These are phyloP conservation scores for Chaenodraco wilsoni DNA, from an alignment of 2,797 vertebrate genomes.

Conservation along the genomic window DNA sequence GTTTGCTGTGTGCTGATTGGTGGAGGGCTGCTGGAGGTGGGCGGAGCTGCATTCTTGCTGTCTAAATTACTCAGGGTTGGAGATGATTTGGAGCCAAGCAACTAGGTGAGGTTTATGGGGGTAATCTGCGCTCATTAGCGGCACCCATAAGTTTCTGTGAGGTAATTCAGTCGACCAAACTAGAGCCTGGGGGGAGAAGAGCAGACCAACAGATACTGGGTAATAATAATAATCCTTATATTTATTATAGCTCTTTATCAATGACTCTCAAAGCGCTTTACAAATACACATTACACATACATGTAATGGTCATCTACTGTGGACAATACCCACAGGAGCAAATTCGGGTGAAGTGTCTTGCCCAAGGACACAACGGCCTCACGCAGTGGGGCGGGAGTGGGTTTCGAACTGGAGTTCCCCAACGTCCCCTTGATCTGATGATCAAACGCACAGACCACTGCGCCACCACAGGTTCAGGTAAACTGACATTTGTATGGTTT, in stretches of 20 bases:
- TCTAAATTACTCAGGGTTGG: slow-evolving; percentile 24
- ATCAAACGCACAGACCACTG: too few species aligned
- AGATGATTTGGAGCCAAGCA: slow-evolving; percentile 19
- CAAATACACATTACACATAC: too few species aligned
- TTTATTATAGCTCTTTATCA: too few species aligned
- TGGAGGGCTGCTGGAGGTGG: slow-evolving; percentile 10
- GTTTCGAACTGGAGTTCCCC: too few species aligned
- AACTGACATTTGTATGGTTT: slow-evolving; percentile 43
- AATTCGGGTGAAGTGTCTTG: too few species aligned
- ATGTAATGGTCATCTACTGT: too few species aligned
- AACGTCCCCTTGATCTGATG: too few species aligned
- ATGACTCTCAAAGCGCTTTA: too few species aligned
- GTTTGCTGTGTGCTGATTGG: slow-evolving; percentile 41
- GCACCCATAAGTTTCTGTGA: slow-evolving; percentile 52
- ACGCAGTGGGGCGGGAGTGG: too few species aligned
- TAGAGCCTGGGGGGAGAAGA: slow-evolving; percentile 28
- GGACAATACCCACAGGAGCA: too few species aligned
- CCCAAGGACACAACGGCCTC: too few species aligned
- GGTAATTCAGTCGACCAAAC: slow-evolving; percentile 47
- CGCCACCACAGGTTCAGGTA: slow-evolving; percentile 23
- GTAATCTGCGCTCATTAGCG: slow-evolving; percentile 61
- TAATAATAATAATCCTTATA: neutral
- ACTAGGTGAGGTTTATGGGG: slow-evolving; percentile 35
- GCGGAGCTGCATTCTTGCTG: slow-evolving; percentile 48
- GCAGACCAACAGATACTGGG: neutral